A percentile compares a stretch with the other conserved stretches of the same genome.
Evolutionary conservation across 1,140 invertebrate species (phyloP).

Genomic region (Heliconius eleuchia): DNA sequence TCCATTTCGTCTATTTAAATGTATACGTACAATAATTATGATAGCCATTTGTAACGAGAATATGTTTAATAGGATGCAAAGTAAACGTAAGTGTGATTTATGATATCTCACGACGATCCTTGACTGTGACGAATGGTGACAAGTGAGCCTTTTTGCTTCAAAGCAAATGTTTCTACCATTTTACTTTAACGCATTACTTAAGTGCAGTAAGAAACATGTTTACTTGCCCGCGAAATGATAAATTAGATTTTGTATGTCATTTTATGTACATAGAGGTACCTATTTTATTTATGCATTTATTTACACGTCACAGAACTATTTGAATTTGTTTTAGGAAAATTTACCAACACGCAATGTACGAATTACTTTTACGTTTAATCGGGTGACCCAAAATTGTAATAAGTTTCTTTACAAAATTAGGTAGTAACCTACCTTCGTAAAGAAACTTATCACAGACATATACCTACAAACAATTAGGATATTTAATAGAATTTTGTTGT

Average conservation of each 20-base stretch:
- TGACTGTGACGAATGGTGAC: constrained; percentile 9
- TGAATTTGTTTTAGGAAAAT: constrained; percentile 3
- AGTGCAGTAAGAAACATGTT: constrained; percentile 4
- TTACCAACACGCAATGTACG: not conserved
- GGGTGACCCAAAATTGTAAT: not conserved
- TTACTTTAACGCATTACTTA: constrained; percentile 2
- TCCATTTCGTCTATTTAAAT: not conserved
- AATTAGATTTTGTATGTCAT: constrained; percentile 1
- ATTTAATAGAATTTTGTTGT: not conserved
- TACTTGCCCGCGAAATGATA: not conserved
- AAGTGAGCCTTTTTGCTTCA: constrained; percentile 8
- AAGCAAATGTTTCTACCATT: constrained; percentile 5
- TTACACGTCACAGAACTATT: not conserved
- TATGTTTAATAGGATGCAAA: constrained; percentile 1
- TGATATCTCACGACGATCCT: constrained; percentile 14
- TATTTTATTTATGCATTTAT: not conserved
- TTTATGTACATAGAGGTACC: not conserved
- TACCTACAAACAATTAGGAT: not conserved
- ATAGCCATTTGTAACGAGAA: constrained; percentile 8
- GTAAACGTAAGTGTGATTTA: constrained; percentile 5
- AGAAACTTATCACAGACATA: no score
- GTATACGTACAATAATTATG: not conserved
- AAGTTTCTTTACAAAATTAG: not conserved
- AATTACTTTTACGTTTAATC: not conserved
- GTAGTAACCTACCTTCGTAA: no score